These are phyloP conservation scores for Channa maculata DNA, from an alignment of 2,113 vertebrate species.

Conservation along the genomic window DNA sequence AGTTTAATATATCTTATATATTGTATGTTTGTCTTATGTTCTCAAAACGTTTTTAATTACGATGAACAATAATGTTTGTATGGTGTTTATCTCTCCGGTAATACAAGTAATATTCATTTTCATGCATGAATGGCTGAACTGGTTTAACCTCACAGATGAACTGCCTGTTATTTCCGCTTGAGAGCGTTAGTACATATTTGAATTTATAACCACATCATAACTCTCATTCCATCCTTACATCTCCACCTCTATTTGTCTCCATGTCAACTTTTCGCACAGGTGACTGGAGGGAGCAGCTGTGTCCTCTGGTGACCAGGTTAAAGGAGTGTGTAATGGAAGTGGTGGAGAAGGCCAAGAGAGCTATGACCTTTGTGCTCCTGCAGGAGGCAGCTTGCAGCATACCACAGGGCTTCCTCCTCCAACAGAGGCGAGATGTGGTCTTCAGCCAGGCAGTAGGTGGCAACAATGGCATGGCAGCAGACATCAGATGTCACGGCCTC, in stretches of 20 bases:
- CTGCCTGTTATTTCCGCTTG: slow-evolving; percentile 5
- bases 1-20: too few species aligned
- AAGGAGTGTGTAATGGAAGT: slow-evolving; percentile 94
- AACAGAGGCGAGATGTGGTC: slow-evolving; percentile 92
- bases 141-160: slow-evolving; percentile 13
- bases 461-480: not conserved
- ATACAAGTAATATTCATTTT: too few species aligned
- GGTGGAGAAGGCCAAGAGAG: slow-evolving; percentile 90
- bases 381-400: slow-evolving; percentile 94
- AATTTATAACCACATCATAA: not conserved
- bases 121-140: not conserved
- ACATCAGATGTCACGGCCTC: not conserved
- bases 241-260: not conserved
- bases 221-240: slow-evolving; percentile 4
- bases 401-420: slow-evolving; percentile 91
- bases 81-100: too few species aligned
- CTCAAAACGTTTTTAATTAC: too few species aligned
- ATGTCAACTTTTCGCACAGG: slow-evolving; percentile 70
- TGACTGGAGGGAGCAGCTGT: slow-evolving; percentile 92
- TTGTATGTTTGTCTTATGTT: too few species aligned
- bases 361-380: slow-evolving; percentile 94
- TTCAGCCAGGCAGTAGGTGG: slow-evolving; percentile 96
- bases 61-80: too few species aligned
- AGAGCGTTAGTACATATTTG: too few species aligned
- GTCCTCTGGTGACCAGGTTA: slow-evolving; percentile 87